These are phyloP conservation scores for Coryphaenoides rupestris DNA, from an alignment of 2,113 vertebrate species.

Conservation along the genomic window DNA sequence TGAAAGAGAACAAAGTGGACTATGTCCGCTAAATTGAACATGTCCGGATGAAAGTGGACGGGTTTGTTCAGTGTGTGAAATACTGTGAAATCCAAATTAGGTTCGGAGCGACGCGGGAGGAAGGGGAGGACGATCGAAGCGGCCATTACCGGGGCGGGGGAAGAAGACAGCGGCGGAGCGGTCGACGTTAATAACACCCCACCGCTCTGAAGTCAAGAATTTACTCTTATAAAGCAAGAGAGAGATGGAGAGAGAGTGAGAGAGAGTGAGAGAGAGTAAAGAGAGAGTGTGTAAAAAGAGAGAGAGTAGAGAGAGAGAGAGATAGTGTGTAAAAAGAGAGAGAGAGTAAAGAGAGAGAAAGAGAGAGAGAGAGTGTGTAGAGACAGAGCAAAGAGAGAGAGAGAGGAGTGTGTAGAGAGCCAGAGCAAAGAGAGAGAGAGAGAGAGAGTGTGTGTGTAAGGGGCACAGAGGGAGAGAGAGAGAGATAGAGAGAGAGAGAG, in stretches of 20 bases:
- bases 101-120: slow-evolving; percentile 44
- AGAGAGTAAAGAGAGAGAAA: too few species aligned
- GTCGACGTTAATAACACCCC: slow-evolving; percentile 68
- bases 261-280: too few species aligned
- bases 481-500: too few species aligned
- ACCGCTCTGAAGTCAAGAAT: slow-evolving; percentile 63
- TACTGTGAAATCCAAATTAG: slow-evolving; percentile 57
- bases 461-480: too few species aligned
- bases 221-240: slow-evolving; percentile 45
- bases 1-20: slow-evolving; percentile 6
- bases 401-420: too few species aligned
- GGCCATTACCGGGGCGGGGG: slow-evolving; percentile 64
- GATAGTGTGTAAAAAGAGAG: too few species aligned
- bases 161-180: slow-evolving; percentile 48
- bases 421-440: not conserved
- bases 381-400: too few species aligned
- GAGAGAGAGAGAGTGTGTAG: too few species aligned
- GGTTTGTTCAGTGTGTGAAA: slow-evolving; percentile 51
- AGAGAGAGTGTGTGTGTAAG: too few species aligned
- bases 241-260: not conserved
- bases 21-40: slow-evolving; percentile 45
- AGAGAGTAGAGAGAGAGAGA: too few species aligned
- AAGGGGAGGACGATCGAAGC: slow-evolving; percentile 48
- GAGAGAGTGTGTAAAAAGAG: too few species aligned
- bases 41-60: slow-evolving; percentile 13